Conservation (phyloP, 2,888 invertebrate species). For the Synanthedon tipuliformis region DNA sequence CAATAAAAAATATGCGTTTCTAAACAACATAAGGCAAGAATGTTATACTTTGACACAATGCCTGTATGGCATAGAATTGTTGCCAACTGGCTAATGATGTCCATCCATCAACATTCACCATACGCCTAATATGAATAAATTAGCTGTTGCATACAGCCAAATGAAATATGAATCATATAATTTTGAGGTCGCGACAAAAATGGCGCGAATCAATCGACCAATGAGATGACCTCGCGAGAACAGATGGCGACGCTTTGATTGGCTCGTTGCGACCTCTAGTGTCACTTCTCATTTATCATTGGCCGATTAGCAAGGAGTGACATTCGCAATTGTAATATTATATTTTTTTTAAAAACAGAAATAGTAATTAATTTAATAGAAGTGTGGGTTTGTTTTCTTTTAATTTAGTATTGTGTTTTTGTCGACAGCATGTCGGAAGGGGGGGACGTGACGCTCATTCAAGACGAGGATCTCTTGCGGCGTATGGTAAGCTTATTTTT, state of each 20-base stretch:
- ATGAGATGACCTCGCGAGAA: constrained; percentile 7
- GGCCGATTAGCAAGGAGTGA: not conserved
- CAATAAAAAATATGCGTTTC: too few relatives aligned
- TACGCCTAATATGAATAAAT: constrained; percentile 5
- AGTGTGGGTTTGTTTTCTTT: not conserved
- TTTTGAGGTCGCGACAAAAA: constrained; percentile 7
- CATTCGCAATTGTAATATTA: not conserved
- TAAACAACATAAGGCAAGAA: too few relatives aligned
- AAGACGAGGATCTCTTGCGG: constrained; percentile 81
- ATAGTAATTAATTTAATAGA: too few relatives aligned
- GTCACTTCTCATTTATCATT: constrained; percentile 8
- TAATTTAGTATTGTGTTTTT: constrained; percentile 8
- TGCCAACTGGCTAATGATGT: too few relatives aligned
- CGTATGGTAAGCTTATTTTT: constrained; percentile 72
- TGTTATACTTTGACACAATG: too few relatives aligned
- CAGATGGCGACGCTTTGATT: constrained; percentile 9
- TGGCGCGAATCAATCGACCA: constrained; percentile 9
- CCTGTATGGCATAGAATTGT: too few relatives aligned
- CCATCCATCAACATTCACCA: too few relatives aligned
- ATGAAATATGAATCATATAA: not conserved
- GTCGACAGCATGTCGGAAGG: constrained; percentile 66
- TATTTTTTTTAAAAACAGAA: not conserved
- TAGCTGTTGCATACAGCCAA: constrained; percentile 1
- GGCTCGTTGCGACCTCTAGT: constrained; percentile 6
- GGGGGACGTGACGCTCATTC: constrained; percentile 76